Evolutionary conservation across 2,888 invertebrate genomes (phyloP), one percentile per base, ranked within the genome.

Genomic region (Drosophila pegasa): DNA sequence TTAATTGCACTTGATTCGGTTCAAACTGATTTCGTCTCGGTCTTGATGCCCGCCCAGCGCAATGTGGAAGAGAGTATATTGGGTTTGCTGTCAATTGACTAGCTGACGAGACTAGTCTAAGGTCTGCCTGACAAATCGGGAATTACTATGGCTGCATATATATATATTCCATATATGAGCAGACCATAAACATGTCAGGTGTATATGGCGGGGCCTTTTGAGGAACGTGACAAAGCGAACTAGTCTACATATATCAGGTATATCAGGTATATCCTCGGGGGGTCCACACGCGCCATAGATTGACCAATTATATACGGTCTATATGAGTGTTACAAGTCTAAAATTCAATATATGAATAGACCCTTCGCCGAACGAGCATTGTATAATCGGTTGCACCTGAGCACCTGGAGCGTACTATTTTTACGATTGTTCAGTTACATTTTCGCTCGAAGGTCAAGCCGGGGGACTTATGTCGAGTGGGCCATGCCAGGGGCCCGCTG

Each of bases 1-100:
- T 50, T 71, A 52, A 67, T 60, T 57, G 18, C 47, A 55, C 45
- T 58, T 57, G 58, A 58, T 47, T 38, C 31, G n/a, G 10, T 33
- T 59, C 22, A 18, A 52, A 52, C 31, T 14, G 31, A 51, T 33
- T 50, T 50, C 12, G 47, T 29, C 37, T 62, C 18, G 31, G 31
- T 29, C 5, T 25, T 9, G 12, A 25, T 35, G 45, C 6, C 16
- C 18, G 45, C 29, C 27, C 45, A 16, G 10, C n/a, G 10, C 10
- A 41, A 8, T n/a, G 8, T 14, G 7, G 2, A 2, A 22, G 41
- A 22, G n/a, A 29, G 45, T 7, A 29, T 29, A 29, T 45, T 12
- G 18, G 31, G 3, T 25, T 25, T 31, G 31, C n/a, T n/a, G n/a
- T n/a, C n/a, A n/a, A n/a, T n/a, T n/a, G n/a, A n/a, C n/a, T n/a